Base-by-base conservation (phyloP, 2,113 vertebrate genomes). In the Megaceryle maxima region DNA sequence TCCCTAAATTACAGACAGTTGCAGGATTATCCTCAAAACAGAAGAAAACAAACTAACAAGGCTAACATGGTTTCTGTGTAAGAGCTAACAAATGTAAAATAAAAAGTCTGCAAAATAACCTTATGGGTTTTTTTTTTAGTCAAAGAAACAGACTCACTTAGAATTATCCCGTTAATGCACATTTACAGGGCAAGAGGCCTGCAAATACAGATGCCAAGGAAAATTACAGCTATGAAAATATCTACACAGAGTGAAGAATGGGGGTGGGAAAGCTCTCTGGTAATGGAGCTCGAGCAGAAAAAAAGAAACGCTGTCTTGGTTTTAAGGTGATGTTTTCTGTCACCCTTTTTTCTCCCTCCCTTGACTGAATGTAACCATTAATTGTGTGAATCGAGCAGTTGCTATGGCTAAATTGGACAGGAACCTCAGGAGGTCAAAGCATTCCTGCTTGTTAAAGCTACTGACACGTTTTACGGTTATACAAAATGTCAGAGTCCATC, bases 351-450 rank as follows among this genome's bases (percentile, higher is more conserved):
- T 39, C 25, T 95, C 63, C 51, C 13, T 92, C 57, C 37, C 70
- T 46, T 73, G 60, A 53, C 59, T 96, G 93, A 95, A 81, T 82
- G 53, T 57, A 87, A 59, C 75, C 74, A 93, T 95, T 96, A 96
- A 92, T 92, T 94, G 90, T 67, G 69, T 4, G 92, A 96, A 92
- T 67, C 2, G 19, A 90, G 72, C 75, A 95, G 85, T 70, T 90
- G 88, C 62, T 62, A 62, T 62, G 51, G 89, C 68, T 96, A 95
- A 97, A 97, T 95, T 94, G 89, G 89, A 92, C 93, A 91, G 68
- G 67, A 96, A 95, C 87, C 66, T 96, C 82, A 62, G 89, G 95
- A 88, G 84, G 95, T 93, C 95, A 97, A 95, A 94, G 84, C 18
- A 41, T 66, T 88, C 31, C 85, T 87, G 91, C 93, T 96, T 95